These are phyloP conservation scores for Anguilla pacifica DNA, from an alignment of 2,797 vertebrate species.

Conservation along the genomic window DNA sequence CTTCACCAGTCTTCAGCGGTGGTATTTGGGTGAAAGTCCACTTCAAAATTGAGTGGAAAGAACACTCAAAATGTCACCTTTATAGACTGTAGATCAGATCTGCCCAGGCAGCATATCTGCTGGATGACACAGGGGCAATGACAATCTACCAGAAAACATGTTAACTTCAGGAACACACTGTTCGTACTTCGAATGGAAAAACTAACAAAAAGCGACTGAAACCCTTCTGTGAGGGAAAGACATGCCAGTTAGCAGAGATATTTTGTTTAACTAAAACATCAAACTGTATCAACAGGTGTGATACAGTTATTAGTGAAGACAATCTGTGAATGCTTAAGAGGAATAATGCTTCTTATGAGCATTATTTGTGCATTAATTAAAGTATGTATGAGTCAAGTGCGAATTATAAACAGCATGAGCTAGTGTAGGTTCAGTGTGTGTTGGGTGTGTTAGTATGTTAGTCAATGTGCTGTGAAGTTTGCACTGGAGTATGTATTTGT, in stretches of 20 bases:
- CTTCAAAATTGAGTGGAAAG: too few relatives aligned
- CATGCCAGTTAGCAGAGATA: background rate
- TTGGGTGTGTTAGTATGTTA: background rate
- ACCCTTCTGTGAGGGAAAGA: background rate
- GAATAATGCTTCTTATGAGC: background rate
- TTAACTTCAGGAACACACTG: conserved; percentile 20
- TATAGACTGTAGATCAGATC: background rate
- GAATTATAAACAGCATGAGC: background rate
- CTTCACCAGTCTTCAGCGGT: too few relatives aligned
- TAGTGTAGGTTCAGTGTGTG: background rate
- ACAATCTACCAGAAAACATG: conserved; percentile 36
- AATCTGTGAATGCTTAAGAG: background rate
- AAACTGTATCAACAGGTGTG: background rate
- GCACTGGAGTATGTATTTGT: background rate
- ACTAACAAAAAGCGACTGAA: background rate
- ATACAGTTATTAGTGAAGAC: background rate
- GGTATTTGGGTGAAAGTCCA: too few relatives aligned
- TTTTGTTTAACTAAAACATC: background rate
- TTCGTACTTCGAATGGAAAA: background rate
- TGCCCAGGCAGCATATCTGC: conserved; percentile 21
- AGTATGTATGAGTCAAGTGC: background rate
- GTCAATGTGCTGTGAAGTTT: background rate
- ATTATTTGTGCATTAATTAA: background rate
- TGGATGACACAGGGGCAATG: conserved; percentile 26
- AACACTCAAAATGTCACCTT: too few relatives aligned